Percentiles rank a stretch among this genome's conserved stretches.
Conservation (phyloP, 2,113 vertebrate genomes). For the Lycocorax pyrrhopterus region DNA sequence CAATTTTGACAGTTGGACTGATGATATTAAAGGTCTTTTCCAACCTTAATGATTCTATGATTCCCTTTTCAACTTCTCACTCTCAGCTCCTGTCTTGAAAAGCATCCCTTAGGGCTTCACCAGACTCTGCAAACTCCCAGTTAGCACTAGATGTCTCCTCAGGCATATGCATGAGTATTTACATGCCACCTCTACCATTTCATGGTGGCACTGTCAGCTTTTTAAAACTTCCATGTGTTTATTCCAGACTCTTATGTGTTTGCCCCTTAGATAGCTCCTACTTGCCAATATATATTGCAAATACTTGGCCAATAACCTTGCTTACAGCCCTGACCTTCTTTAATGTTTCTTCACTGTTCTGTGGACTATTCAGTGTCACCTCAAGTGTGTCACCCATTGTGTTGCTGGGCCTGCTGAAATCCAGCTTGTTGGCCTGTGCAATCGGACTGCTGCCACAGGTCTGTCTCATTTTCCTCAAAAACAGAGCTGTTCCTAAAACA, state of each 20-base stretch:
- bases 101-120: background rate
- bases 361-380: background rate
- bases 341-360: background rate
- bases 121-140: background rate
- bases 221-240: background rate
- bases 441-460: background rate
- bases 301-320: background rate
- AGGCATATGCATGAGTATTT: background rate
- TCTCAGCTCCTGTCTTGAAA: background rate
- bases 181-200: background rate
- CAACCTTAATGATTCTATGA: background rate
- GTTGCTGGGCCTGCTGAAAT: background rate
- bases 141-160: background rate
- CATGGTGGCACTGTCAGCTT: background rate
- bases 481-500: background rate
- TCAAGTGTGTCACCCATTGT: background rate
- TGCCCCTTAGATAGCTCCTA: background rate
- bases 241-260: background rate
- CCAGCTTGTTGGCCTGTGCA: background rate
- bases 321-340: background rate
- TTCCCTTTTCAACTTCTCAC: background rate
- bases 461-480: background rate
- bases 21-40: background rate
- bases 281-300: background rate
- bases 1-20: background rate